Conservation (phyloP, 2,888 invertebrate genomes). For the Trilocha varians region DNA sequence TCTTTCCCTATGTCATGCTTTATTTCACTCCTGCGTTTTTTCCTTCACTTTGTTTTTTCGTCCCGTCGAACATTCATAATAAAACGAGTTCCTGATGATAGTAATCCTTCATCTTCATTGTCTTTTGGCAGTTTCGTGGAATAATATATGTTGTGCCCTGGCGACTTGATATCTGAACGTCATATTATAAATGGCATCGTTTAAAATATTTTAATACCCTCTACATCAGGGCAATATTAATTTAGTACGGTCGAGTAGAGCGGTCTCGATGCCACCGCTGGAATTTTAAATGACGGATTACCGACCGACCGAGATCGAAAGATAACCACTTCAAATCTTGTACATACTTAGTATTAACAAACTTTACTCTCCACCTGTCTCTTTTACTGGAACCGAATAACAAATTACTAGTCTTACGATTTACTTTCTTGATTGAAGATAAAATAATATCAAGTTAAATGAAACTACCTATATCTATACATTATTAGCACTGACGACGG, state of each 20-base stretch:
- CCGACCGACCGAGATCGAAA: slow-evolving; percentile 56
- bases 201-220: slow-evolving; percentile 72
- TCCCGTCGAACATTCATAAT: slow-evolving; percentile 56
- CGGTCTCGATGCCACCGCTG: slow-evolving; percentile 61
- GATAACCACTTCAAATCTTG: slow-evolving; percentile 51
- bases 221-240: slow-evolving; percentile 69
- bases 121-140: slow-evolving; percentile 72
- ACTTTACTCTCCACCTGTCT: slow-evolving; percentile 22
- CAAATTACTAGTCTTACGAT: too few species aligned
- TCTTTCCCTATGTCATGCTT: slow-evolving; percentile 66
- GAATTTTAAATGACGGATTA: slow-evolving; percentile 73
- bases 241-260: slow-evolving; percentile 67
- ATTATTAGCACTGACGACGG: too few species aligned
- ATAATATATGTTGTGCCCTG: slow-evolving; percentile 66
- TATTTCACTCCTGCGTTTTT: slow-evolving; percentile 64
- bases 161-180: slow-evolving; percentile 68
- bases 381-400: too few species aligned
- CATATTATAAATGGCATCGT: slow-evolving; percentile 71
- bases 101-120: slow-evolving; percentile 72
- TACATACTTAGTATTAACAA: slow-evolving; percentile 39
- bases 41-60: slow-evolving; percentile 52
- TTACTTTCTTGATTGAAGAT: too few species aligned
- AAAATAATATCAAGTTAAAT: too few species aligned
- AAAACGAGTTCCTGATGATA: slow-evolving; percentile 67
- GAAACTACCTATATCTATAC: too few species aligned